Evolutionary conservation across 2,113 vertebrate genomes (phyloP), one percentile per base, ranked within the genome.

Genomic region (Lycocorax pyrrhopterus): DNA sequence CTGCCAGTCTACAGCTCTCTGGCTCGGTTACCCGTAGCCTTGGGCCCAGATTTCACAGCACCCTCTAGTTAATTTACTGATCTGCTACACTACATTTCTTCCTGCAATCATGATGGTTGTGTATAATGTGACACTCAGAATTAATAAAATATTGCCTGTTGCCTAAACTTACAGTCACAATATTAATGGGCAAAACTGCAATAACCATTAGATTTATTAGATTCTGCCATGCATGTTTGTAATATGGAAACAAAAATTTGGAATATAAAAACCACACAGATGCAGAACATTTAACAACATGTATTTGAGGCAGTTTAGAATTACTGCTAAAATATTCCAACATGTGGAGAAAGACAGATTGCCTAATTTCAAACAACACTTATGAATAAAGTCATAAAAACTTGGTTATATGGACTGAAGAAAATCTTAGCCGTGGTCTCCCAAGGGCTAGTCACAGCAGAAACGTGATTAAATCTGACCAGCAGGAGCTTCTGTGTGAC

Each of bases 281-380:
- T 71, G 58, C 56, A 96, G 68, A 94, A 86, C 21, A 46, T 74
- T 95, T 95, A 86, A 78, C 44, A 87, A 43, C 47, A 74, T 71
- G 35, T 60, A 74, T 92, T 92, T 89, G 73, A 53, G 83, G 56
- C n/a, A 75, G 75, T 89, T 89, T 93, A 90, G 85, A 93, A 80
- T 91, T 95, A 77, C 82, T 88, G 49, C 41, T 75, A 84, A 93
- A 95, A 94, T 60, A 56, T 90, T 84, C 68, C 80, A 92, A 56
- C 44, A 77, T 68, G 62, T 64, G 69, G 56, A 93, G 63, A 84
- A 94, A 92, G 83, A 75, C 35, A 84, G 32, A 89, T 60, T 75
- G 60, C 68, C 47, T 90, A 56, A 86, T 87, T 92, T 80, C 3
- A 14, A 84, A 81, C 19, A 89, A 66, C 71, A 47, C 21, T 84